Percentiles rank a stretch among this genome's conserved stretches.
phyloP scores from a whole-genome alignment of 1,140 invertebrate genomes.

The Notospermus geniculatus region DNA sequence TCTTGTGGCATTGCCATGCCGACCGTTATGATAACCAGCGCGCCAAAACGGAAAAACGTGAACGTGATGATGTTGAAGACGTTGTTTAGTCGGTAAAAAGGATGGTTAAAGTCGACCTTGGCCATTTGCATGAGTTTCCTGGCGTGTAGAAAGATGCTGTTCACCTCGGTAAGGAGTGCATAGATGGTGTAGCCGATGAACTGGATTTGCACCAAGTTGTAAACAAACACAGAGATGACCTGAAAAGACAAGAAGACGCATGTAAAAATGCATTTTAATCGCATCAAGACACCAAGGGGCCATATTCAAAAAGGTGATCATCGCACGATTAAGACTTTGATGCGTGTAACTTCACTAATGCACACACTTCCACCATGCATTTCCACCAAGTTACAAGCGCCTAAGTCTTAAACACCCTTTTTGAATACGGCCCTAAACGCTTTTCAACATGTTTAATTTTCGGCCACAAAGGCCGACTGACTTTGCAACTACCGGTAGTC shows the following conservation, averaged over 20 bases:
- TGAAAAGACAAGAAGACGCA: background rate
- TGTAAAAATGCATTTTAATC: background rate
- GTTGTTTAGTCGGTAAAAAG: background rate
- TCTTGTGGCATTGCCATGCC: too few relatives aligned
- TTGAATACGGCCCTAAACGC: too few relatives aligned
- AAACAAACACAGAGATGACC: background rate
- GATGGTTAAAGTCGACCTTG: slow-evolving; percentile 5
- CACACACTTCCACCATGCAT: too few relatives aligned
- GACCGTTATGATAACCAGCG: background rate
- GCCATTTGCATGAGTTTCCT: slow-evolving; percentile 13
- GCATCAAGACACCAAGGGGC: background rate
- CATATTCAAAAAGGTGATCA: too few relatives aligned
- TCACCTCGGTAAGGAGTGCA: slow-evolving; percentile 12
- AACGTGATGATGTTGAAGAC: slow-evolving; percentile 12
- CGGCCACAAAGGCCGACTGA: too few relatives aligned
- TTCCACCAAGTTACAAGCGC: too few relatives aligned
- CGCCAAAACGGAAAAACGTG: background rate
- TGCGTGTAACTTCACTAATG: too few relatives aligned
- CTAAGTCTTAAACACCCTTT: too few relatives aligned
- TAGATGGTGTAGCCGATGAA: slow-evolving; percentile 9
- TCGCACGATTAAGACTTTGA: too few relatives aligned
- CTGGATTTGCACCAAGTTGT: background rate
- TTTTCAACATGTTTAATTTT: background rate
- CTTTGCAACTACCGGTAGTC: background rate
- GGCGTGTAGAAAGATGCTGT: slow-evolving; percentile 14